phyloP scores from a whole-genome alignment of 2,888 invertebrate genomes.

The Leptarthrus brevirostris region DNA sequence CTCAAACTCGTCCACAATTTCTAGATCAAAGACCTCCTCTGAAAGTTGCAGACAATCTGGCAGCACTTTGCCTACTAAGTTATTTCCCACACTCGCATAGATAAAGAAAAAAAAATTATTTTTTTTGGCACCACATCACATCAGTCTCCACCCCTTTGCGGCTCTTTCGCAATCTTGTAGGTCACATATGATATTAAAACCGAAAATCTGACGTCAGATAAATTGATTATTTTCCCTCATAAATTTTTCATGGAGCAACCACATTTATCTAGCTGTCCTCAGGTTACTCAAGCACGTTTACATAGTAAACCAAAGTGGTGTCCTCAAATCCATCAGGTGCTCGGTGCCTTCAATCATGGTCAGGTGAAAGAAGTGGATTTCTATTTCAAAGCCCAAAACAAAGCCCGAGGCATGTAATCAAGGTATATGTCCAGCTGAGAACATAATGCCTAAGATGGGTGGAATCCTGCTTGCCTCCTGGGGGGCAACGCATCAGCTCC shows the following conservation, averaged over 20 bases:
- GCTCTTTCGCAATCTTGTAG: not conserved
- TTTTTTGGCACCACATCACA: not conserved
- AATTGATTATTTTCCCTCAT: conserved; percentile 39
- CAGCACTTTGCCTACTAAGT: conserved; percentile 23
- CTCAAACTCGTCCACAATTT: no score
- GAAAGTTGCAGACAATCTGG: conserved; percentile 12
- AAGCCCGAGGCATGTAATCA: conserved; percentile 34
- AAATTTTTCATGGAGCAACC: conserved; percentile 30
- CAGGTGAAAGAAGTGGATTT: conserved; percentile 28
- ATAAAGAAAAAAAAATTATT: not conserved
- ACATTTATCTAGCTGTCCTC: conserved; percentile 38
- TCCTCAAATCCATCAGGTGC: conserved; percentile 37
- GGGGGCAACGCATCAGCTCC: no score
- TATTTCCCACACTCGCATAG: not conserved
- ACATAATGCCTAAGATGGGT: conserved; percentile 11
- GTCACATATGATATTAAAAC: conserved; percentile 33
- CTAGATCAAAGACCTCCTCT: conserved; percentile 10
- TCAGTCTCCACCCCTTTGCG: not conserved
- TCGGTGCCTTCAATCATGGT: conserved; percentile 34
- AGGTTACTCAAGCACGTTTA: conserved; percentile 17
- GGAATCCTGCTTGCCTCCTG: no score
- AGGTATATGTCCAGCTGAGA: conserved; percentile 38
- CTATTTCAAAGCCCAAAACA: conserved; percentile 36
- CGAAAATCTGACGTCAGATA: conserved; percentile 41
- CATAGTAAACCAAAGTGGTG: conserved; percentile 9